Conservation (phyloP, 2,888 invertebrate species). For the Parelbella ahira region DNA sequence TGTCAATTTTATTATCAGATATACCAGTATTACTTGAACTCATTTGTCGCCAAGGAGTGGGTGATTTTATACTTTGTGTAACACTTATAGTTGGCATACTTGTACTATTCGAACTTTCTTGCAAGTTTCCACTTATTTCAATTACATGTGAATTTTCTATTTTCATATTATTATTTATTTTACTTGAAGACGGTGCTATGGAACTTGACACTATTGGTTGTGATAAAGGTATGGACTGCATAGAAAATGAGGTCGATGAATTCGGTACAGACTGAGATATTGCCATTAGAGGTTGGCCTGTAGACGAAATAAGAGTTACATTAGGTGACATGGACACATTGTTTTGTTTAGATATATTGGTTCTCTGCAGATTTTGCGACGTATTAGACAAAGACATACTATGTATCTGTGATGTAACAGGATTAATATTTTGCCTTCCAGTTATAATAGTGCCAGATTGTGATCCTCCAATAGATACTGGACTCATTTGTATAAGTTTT, state of each 20-base stretch:
- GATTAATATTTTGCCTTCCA: slow-evolving; percentile 66
- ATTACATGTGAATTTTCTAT: slow-evolving; percentile 71
- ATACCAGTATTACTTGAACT: slow-evolving; percentile 42
- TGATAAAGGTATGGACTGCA: slow-evolving; percentile 70
- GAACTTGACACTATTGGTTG: slow-evolving; percentile 76
- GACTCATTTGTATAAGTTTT: slow-evolving; percentile 71
- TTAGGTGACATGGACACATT: slow-evolving; percentile 67
- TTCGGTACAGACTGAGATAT: slow-evolving; percentile 70
- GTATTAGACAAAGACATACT: slow-evolving; percentile 62
- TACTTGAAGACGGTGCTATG: slow-evolving; percentile 61
- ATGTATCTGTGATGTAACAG: slow-evolving; percentile 73
- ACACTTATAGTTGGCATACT: slow-evolving; percentile 71
- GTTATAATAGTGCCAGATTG: slow-evolving; percentile 56
- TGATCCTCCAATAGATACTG: slow-evolving; percentile 50
- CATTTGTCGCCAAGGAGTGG: slow-evolving; percentile 71
- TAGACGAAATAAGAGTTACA: slow-evolving; percentile 69
- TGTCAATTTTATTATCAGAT: slow-evolving; percentile 57
- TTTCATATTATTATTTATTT: slow-evolving; percentile 53
- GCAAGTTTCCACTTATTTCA: slow-evolving; percentile 71
- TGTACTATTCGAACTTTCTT: slow-evolving; percentile 55
- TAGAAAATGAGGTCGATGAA: slow-evolving; percentile 55
- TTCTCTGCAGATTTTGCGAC: slow-evolving; percentile 55
- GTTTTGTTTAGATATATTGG: slow-evolving; percentile 54
- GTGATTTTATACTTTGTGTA: slow-evolving; percentile 68
- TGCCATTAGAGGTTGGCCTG: slow-evolving; percentile 73